These are phyloP conservation scores for Napeogenes sylphis DNA, from an alignment of 2,888 invertebrate species.

Conservation along the genomic window DNA sequence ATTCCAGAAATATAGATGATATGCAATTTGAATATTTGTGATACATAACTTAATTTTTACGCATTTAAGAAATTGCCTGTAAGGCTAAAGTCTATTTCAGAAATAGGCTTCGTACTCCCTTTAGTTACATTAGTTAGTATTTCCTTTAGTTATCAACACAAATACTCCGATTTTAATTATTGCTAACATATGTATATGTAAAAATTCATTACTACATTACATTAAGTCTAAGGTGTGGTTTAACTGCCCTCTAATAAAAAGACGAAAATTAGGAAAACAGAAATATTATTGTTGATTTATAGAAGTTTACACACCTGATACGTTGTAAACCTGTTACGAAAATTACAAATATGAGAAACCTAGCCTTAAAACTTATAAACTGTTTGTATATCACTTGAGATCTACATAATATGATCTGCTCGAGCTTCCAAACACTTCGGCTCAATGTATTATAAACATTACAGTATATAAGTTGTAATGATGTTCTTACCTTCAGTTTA, in stretches of 20 bases:
- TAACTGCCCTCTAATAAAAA: not conserved
- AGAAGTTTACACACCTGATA: conserved; percentile 1
- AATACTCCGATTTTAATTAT: too few relatives aligned
- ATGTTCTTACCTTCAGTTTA: not conserved
- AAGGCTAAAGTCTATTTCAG: too few relatives aligned
- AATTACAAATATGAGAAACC: not conserved
- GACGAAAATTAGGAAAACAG: not conserved
- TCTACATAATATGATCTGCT: conserved; percentile 3
- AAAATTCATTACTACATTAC: not conserved
- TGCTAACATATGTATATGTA: too few relatives aligned
- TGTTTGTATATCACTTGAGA: conserved; percentile 3
- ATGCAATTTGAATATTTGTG: too few relatives aligned
- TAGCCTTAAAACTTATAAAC: conserved; percentile 4
- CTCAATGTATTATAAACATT: not conserved
- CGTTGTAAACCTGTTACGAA: not conserved
- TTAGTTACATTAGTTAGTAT: too few relatives aligned
- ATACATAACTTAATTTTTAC: too few relatives aligned
- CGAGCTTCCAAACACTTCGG: not conserved
- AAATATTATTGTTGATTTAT: conserved; percentile 4
- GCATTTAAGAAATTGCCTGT: too few relatives aligned
- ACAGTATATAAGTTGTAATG: not conserved
- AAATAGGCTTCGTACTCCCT: too few relatives aligned
- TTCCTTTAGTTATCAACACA: too few relatives aligned
- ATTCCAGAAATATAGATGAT: too few relatives aligned
- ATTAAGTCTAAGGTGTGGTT: not conserved